A percentile compares a stretch with the other conserved stretches of the same genome.
phyloP scores from a whole-genome alignment of 2,113 vertebrate species.

The Rhinogobius similis region DNA sequence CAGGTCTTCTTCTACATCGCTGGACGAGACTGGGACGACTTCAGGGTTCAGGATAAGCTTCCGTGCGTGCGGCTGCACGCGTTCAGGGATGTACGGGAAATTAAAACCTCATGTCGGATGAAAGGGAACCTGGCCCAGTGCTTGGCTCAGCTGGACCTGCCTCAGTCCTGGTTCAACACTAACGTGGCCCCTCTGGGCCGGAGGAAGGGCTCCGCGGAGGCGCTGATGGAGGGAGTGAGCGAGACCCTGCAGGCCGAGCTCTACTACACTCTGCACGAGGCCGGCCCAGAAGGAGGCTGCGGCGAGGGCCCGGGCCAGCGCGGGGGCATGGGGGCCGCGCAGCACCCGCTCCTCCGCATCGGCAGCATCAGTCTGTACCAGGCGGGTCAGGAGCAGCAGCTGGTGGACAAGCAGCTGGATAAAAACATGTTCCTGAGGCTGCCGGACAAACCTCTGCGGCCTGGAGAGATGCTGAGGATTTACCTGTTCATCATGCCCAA shows the following conservation, averaged over 20 bases:
- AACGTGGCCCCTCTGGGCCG: constrained; percentile 81
- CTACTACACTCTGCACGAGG: constrained; percentile 91
- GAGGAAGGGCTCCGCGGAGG: constrained; percentile 76
- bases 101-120: constrained; percentile 91
- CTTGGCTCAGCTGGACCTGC: constrained; percentile 89
- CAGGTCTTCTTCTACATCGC: constrained; percentile 98
- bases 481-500: constrained; percentile 90
- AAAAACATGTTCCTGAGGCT: constrained; percentile 91
- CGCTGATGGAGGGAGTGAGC: constrained; percentile 79
- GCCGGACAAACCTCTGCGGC: constrained; percentile 89
- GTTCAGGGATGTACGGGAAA: constrained; percentile 88
- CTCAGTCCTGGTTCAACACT: constrained; percentile 89
- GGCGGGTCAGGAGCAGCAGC: constrained; percentile 77
- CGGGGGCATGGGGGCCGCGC: constrained; percentile 60
- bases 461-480: constrained; percentile 89
- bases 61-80: constrained; percentile 92
- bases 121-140: constrained; percentile 90
- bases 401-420: constrained; percentile 91
- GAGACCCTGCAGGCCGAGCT: constrained; percentile 91
- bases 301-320: constrained; percentile 74
- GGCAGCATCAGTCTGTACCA: constrained; percentile 94
- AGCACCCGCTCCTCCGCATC: constrained; percentile 93
- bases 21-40: constrained; percentile 95
- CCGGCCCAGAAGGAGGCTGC: constrained; percentile 82
- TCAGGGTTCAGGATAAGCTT: constrained; percentile 85